Evolutionary conservation across 2,113 vertebrate species (phyloP).

Genomic region (Rana temporaria): DNA sequence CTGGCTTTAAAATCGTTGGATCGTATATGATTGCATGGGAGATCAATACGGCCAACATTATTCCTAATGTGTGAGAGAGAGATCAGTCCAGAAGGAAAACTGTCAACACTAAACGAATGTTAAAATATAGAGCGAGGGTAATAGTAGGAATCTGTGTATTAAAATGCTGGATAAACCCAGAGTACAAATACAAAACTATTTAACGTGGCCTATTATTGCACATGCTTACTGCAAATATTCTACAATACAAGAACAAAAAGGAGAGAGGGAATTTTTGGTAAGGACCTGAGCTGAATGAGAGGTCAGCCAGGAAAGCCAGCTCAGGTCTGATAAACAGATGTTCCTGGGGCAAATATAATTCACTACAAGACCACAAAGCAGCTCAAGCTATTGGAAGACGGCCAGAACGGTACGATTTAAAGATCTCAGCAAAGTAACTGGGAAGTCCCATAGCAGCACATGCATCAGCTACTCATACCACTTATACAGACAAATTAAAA

Average conservation of each 20-base stretch:
- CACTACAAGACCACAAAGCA: not conserved
- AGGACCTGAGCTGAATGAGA: not conserved
- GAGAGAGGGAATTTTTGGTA: constrained; percentile 6
- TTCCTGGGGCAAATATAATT: constrained; percentile 19
- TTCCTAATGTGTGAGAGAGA: no score
- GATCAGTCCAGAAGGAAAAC: no score
- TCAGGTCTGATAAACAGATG: constrained; percentile 34
- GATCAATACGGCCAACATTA: no score
- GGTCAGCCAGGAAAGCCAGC: not conserved
- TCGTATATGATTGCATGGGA: no score
- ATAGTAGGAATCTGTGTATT: no score
- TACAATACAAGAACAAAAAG: not conserved
- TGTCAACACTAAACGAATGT: no score
- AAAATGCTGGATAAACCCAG: no score
- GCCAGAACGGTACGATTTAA: constrained; percentile 25
- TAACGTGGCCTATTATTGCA: not conserved
- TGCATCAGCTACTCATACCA: not conserved
- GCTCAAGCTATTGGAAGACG: constrained; percentile 2
- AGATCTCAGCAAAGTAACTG: constrained; percentile 27
- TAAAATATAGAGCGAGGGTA: no score
- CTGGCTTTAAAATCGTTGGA: no score
- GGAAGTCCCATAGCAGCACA: constrained; percentile 14
- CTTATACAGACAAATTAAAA: not conserved
- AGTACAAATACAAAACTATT: no score
- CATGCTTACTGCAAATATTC: not conserved